Evolutionary conservation across 2,113 vertebrate species (phyloP).

Genomic region (Rallus limicola): DNA sequence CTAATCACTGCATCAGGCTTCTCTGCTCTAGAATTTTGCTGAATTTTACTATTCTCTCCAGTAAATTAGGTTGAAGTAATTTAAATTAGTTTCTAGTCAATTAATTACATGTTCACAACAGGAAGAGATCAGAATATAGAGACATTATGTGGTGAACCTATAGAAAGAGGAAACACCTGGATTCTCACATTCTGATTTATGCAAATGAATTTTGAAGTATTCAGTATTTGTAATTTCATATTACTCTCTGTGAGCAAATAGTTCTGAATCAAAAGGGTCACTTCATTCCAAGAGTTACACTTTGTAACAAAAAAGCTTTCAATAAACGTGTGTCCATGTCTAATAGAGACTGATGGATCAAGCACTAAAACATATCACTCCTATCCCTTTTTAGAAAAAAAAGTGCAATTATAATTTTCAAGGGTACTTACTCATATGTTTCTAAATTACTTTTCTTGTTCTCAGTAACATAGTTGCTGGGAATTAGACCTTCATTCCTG

Average conservation of each 20-base stretch:
- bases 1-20: accelerated
- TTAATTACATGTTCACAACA: not conserved
- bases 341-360: not conserved
- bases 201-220: not conserved
- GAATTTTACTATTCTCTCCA: not conserved
- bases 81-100: not conserved
- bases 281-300: not conserved
- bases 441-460: conserved; percentile 79
- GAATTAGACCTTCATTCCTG: conserved; percentile 90
- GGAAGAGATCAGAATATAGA: not conserved
- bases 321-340: not conserved
- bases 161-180: not conserved
- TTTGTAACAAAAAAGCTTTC: not conserved
- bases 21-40: not conserved
- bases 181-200: not conserved
- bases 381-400: conserved; percentile 11
- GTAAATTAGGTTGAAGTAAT: not conserved
- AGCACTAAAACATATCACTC: not conserved
- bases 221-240: not conserved
- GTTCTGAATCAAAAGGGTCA: not conserved
- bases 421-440: conserved; percentile 82
- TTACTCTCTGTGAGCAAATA: not conserved
- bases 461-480: conserved; percentile 87
- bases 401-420: not conserved
- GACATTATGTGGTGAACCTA: not conserved